These are phyloP conservation scores for Drosophila melanosoma DNA, from an alignment of 2,888 invertebrate genomes.

Conservation along the genomic window DNA sequence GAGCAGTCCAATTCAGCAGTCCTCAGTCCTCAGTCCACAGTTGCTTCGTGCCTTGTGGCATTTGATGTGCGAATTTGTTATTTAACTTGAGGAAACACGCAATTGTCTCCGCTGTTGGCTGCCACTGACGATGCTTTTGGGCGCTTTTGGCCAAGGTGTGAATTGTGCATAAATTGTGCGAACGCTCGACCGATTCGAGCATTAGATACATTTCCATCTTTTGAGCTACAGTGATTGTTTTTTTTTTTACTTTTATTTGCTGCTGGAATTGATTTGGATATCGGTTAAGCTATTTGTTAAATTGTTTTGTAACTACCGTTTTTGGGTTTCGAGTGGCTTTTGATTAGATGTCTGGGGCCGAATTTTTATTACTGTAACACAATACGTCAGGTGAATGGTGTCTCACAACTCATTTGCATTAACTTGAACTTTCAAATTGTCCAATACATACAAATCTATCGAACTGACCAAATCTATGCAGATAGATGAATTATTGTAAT, in stretches of 20 bases:
- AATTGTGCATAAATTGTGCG: slow-evolving; percentile 65
- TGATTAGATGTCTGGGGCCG: slow-evolving; percentile 18
- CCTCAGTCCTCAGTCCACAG: slow-evolving; percentile 13
- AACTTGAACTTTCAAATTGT: slow-evolving; percentile 50
- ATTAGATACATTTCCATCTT: slow-evolving; percentile 59
- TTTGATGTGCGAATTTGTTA: slow-evolving; percentile 84
- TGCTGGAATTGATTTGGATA: slow-evolving; percentile 56
- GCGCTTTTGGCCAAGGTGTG: slow-evolving; percentile 42
- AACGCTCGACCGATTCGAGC: slow-evolving; percentile 21
- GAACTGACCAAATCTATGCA: slow-evolving; percentile 5
- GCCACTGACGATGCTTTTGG: slow-evolving; percentile 25
- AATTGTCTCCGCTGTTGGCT: slow-evolving; percentile 72
- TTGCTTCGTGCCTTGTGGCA: slow-evolving; percentile 67
- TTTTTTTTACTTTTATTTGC: slow-evolving; percentile 3
- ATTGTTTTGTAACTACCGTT: slow-evolving; percentile 58
- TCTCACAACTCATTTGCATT: slow-evolving; percentile 50
- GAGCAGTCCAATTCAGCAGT: slow-evolving; percentile 51
- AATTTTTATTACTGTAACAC: slow-evolving; percentile 13
- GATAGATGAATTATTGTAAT: slow-evolving; percentile 71
- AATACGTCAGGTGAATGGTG: slow-evolving; percentile 59
- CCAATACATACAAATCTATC: background rate
- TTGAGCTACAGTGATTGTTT: slow-evolving; percentile 46
- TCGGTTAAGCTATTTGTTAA: slow-evolving; percentile 47
- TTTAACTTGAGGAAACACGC: slow-evolving; percentile 80
- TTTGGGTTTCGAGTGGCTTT: slow-evolving; percentile 33